phyloP scores from a whole-genome alignment of 2,797 vertebrate species.

The Buceros bicornis region DNA sequence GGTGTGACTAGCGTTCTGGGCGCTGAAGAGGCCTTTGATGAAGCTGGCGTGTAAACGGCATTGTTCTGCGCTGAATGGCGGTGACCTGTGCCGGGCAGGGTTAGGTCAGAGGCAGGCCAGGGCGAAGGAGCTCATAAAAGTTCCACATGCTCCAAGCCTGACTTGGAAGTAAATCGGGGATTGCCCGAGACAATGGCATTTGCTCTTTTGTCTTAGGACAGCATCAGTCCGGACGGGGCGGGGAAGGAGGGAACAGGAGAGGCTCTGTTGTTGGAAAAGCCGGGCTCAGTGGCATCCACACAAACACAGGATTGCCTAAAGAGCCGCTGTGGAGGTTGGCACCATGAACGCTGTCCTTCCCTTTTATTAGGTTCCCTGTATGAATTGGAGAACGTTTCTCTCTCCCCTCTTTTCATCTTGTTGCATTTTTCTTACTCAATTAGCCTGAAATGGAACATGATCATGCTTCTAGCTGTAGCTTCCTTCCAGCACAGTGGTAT shows the following conservation, averaged over 20 bases:
- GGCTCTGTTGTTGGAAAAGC: background rate
- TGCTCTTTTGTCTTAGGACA: constrained; percentile 4
- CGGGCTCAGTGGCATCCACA: background rate
- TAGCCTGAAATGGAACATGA: constrained; percentile 15
- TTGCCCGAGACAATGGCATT: background rate
- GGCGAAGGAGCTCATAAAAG: background rate
- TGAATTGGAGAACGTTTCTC: background rate
- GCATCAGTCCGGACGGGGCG: background rate
- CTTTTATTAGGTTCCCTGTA: background rate
- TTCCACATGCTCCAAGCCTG: constrained; percentile 1
- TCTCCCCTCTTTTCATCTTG: background rate
- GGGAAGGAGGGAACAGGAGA: background rate
- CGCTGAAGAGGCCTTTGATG: background rate
- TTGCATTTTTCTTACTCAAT: constrained; percentile 9
- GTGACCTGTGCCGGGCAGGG: background rate
- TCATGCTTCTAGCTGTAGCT: constrained; percentile 3
- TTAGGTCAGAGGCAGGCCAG: constrained; percentile 37
- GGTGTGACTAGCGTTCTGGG: background rate
- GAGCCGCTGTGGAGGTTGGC: background rate
- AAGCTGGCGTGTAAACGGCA: background rate
- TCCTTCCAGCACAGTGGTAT: constrained; percentile 5
- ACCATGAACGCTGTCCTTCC: background rate
- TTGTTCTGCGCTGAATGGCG: constrained; percentile 5
- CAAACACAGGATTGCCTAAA: background rate
- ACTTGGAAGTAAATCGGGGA: background rate